Base-by-base conservation (phyloP, 2,888 invertebrate species). In the Polylopha cassiicola region DNA sequence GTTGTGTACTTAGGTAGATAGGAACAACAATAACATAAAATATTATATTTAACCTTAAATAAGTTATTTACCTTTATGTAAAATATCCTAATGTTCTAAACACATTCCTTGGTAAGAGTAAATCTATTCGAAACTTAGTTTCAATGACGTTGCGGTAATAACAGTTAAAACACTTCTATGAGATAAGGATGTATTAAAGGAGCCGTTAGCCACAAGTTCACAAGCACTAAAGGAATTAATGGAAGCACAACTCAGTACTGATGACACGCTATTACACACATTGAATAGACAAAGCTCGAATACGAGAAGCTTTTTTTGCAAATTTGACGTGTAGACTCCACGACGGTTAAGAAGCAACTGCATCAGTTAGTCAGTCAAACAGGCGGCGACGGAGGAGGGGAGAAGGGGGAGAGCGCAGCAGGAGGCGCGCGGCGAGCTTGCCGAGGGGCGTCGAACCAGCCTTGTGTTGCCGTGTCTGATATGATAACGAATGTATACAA, bases 401-500 rank as follows among this genome's bases (percentile, higher is more conserved):
- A 42, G 30, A 9, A 21, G 18, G 14, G 39, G 28, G 37, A 8
- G 44, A 23, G 22, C 37, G 42, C 43, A 38, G 42, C 38, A 41
- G 46, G 47, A 46, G 48, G 47, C 46, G 48, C 46, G 50, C 46
- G 43, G 26, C 31, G 39, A 34, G 41, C 41, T 41, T 26, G 30
- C 41, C 13, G 48, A 62, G 62, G 73, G 60, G 63, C 75, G 73
- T 70, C 77, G 72, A 75, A 77, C 68, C 57, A 68, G 53, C 72
- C 69, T 68, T 68, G 63, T 76, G 70, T 71, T 70, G 72, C 71
- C 65, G 65, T 54, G 61, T 68, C 65, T 73, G 72, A 73, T 73
- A 79, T 81, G 84, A 84, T 84, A 82, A 82, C 78, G 60, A 74
- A 73, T 66, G 73, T 78, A 74, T 66, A 81, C 77, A 75, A 74